Base-by-base conservation (phyloP, 2,888 invertebrate genomes). In the Sarcophaga carnaria region DNA sequence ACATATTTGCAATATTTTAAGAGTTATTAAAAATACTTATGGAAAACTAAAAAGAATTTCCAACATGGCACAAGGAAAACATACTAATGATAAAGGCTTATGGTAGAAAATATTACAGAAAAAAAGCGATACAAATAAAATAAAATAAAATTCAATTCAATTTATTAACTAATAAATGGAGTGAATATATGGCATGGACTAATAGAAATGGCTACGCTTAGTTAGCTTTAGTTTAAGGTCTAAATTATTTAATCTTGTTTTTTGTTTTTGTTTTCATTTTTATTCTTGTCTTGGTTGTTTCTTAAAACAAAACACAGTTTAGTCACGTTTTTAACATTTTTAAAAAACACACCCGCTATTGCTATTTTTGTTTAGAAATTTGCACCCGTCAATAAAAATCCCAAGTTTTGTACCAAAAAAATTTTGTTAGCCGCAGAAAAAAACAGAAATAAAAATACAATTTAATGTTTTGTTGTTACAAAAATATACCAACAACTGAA, bases 321-420 rank as follows among this genome's bases (percentile, higher is more conserved):
- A 92, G 93, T 93, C 92, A 93, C 92, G 92, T 93, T 91, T 93
- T 92, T 92, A 92, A 89, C 92, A 93, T 93, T 93, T 93, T 92
- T 92, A 90, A 89, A 91, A 92, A 90, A 91, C 91, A 88, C 87
- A 88, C 87, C 85, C 87, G 80, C 85, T 83, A 83, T 74, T 70
- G 86, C 90, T 91, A 90, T 92, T 88, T 88, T 82, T 88, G 86
- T 90, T 88, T 88, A 91, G 90, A 91, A 92, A 91, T 91, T 84
- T 84, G 71, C 87, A 81, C 80, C 81, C 86, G 71, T 60, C 83
- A 70, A 70, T 66, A 69, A 75, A 49, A 74, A 64, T 70, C 27
- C 63, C 17, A 10, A 66, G 71, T 71, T 4, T 64, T 37, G 37
- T 8, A 37, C 8, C 8, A 37, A 37, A 37, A 37, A 37, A 25